Conservation (phyloP, 2,113 vertebrate genomes). For the Neolamprologus variostigma region DNA sequence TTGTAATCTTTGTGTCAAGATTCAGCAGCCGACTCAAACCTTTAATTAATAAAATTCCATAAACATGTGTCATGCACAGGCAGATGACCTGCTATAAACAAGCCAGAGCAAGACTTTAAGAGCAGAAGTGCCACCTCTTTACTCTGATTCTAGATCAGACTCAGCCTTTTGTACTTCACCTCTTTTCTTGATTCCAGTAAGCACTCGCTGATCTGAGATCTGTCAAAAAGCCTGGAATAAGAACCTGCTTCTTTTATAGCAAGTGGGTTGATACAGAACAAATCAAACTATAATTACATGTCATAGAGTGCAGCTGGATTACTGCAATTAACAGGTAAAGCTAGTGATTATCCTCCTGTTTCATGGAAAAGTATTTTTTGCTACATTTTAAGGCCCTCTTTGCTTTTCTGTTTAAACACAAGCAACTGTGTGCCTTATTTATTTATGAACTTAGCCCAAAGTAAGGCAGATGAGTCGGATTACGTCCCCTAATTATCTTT, state of each 20-base stretch:
- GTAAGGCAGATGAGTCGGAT: neutral
- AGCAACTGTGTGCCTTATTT: neutral
- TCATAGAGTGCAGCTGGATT: conserved; percentile 35
- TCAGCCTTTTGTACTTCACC: neutral
- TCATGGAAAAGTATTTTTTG: conserved; percentile 33
- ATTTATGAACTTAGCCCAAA: neutral
- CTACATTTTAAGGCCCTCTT: neutral
- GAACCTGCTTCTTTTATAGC: neutral
- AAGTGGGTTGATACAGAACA: neutral
- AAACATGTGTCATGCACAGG: conserved; percentile 27
- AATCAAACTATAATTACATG: conserved; percentile 30
- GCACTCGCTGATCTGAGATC: neutral
- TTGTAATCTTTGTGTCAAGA: conserved; percentile 47
- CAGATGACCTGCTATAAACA: neutral
- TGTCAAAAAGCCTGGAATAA: neutral
- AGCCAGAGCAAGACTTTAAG: conserved; percentile 22
- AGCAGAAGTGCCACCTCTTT: neutral
- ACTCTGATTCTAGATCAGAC: conserved; percentile 12
- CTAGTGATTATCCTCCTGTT: conserved; percentile 26
- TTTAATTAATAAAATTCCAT: conserved; percentile 68
- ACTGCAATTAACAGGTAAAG: conserved; percentile 45
- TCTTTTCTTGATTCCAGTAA: neutral
- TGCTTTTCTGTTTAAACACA: neutral
- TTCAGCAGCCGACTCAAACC: conserved; percentile 21
- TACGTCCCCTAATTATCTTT: neutral